These are phyloP conservation scores for Pterostichus niger DNA, from an alignment of 2,888 invertebrate species.

Conservation along the genomic window DNA sequence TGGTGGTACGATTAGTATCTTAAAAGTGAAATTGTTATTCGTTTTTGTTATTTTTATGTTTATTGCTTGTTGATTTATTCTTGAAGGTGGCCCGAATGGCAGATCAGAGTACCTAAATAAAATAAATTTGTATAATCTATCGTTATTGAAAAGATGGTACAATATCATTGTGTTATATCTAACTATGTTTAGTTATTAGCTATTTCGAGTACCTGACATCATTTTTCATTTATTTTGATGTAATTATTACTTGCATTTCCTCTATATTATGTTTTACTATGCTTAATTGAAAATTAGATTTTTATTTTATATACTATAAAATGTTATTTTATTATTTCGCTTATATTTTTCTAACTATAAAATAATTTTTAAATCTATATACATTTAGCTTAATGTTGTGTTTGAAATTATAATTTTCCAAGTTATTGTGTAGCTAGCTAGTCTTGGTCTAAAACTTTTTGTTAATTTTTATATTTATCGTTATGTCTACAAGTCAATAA, in stretches of 20 bases:
- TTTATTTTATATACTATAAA: conserved; percentile 57
- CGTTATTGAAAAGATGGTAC: conserved; percentile 38
- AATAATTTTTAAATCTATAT: conserved; percentile 24
- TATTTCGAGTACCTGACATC: conserved; percentile 67
- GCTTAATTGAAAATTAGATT: conserved; percentile 62
- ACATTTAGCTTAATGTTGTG: conserved; percentile 38
- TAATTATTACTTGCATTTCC: conserved; percentile 62
- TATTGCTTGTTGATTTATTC: conserved; percentile 59
- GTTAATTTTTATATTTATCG: conserved; percentile 42
- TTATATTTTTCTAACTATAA: conserved; percentile 59
- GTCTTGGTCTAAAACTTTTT: conserved; percentile 52
- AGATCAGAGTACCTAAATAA: conserved; percentile 20
- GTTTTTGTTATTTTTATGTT: conserved; percentile 60
- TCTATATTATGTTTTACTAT: conserved; percentile 55
- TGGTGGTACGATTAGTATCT: conserved; percentile 57
- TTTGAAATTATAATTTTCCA: conserved; percentile 48
- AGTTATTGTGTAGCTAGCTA: conserved; percentile 63
- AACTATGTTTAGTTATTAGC: conserved; percentile 66
- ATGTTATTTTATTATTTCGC: conserved; percentile 60
- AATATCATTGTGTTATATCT: conserved; percentile 55
- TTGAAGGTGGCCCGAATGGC: conserved; percentile 25
- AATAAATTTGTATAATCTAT: conserved; percentile 5
- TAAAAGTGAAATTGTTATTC: conserved; percentile 51
- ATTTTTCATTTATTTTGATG: conserved; percentile 62
- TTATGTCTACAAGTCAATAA: conserved; percentile 41